A percentile compares a stretch with the other conserved stretches of the same genome.
phyloP scores from a whole-genome alignment of 2,113 vertebrate species.

The Catharus fuscescens region DNA sequence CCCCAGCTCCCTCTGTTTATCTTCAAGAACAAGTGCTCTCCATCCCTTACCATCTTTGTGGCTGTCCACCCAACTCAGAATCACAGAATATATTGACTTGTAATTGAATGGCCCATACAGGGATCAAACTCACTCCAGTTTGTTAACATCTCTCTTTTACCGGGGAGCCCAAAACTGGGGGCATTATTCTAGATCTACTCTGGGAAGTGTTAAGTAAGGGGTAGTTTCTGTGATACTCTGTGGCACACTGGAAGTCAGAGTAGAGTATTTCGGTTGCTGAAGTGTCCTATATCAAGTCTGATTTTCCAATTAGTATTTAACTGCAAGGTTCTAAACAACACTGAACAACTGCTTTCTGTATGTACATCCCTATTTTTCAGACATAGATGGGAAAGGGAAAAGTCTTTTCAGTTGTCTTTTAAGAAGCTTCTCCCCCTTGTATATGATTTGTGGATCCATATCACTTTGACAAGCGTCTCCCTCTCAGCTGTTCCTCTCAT shows the following conservation, averaged over 20 bases:
- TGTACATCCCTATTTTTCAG: neutral
- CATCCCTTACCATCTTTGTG: neutral
- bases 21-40: neutral
- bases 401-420: neutral
- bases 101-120: neutral
- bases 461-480: neutral
- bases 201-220: neutral
- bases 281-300: neutral
- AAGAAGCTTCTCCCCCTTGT: neutral
- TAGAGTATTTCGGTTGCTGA: neutral
- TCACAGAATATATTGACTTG: neutral
- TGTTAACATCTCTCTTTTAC: neutral
- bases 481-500: neutral
- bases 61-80: neutral
- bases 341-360: neutral
- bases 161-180: rapidly evolving
- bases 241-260: neutral
- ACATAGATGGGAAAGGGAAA: neutral
- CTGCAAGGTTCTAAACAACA: neutral
- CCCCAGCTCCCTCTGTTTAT: neutral
- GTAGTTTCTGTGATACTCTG: neutral
- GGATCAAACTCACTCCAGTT: neutral
- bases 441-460: neutral
- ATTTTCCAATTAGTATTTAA: neutral
- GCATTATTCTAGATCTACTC: neutral